These are phyloP conservation scores for Drosophila birchii DNA, from an alignment of 2,888 invertebrate genomes.

Conservation along the genomic window DNA sequence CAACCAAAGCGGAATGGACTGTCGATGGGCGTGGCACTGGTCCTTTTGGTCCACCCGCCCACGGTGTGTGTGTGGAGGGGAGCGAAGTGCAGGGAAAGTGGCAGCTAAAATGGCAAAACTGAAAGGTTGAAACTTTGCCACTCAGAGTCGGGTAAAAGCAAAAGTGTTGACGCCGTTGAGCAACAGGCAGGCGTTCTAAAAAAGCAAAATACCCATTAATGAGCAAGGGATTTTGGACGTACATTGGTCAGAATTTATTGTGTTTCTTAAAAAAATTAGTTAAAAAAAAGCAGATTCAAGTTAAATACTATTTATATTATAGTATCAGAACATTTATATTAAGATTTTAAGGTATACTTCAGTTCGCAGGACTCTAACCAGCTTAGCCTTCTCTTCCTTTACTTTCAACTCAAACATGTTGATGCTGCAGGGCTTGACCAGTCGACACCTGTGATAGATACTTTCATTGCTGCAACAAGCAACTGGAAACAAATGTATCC, in stretches of 20 bases:
- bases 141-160: slow-evolving; percentile 21
- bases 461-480: background rate
- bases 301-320: background rate
- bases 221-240: background rate
- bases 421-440: background rate
- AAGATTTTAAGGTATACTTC: background rate
- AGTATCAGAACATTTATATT: background rate
- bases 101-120: slow-evolving; percentile 40
- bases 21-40: slow-evolving; percentile 17
- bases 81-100: slow-evolving; percentile 40
- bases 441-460: background rate
- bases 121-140: slow-evolving; percentile 36
- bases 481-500: slow-evolving; percentile 4
- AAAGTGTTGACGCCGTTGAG: slow-evolving; percentile 39
- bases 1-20: slow-evolving; percentile 1
- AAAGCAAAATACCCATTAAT: slow-evolving; percentile 6
- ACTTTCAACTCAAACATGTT: background rate
- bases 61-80: slow-evolving; percentile 1
- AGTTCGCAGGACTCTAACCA: background rate
- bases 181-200: slow-evolving; percentile 27
- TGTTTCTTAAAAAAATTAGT: too few relatives aligned
- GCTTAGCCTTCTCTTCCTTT: background rate
- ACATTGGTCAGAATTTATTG: too few relatives aligned
- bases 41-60: background rate
- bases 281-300: too few relatives aligned